Evolutionary conservation across 2,113 vertebrate genomes (phyloP), one percentile per base, ranked within the genome.

Genomic region (Garra rufa): DNA sequence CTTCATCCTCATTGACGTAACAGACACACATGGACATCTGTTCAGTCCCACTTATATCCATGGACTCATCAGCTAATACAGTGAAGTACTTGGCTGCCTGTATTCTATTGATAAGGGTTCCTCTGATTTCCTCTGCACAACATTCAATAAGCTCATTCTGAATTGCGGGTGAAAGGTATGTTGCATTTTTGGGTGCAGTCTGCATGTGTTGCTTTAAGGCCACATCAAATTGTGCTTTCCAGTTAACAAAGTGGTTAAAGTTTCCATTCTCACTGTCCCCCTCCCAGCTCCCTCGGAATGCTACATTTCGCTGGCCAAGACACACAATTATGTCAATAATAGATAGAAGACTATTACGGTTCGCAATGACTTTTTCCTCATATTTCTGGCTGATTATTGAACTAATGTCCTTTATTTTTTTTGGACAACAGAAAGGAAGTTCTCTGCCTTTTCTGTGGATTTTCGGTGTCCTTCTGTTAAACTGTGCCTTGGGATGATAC

Each of bases 171-270:
- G 50, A 81, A 34, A 81, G 63, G 50, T 81, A 63, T 48, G 26
- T 81, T 74, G 11, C 84, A 85, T 85, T 81, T 46, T 73, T n/a
- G 63, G 77, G 77, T 24, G 84, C 77, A n/a, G 84, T 80, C 52
- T 85, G 50, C 67, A 85, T 24, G 74, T 81, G 84, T 81, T 81
- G 52, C 41, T 81, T 81, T 74, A 85, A 50, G 48, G 38, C 38
- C 8, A 24, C 10, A 69, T 70, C 65, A 80, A 79, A 73, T 80
- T 57, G 9, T 55, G 76, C 44, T 80, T 80, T 85, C 83, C 76
- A 69, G 15, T 15, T 65, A 69, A 84, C 38, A 44, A 85, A 71
- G 48, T 79, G 46, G 11, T 46, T 78, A 26, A 84, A 63, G 43
- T 84, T 84, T 21, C 30, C 55, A 84, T 84, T 76, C 41, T 84